Conservation (phyloP, 2,797 vertebrate species). For the Adrianichthys oophorus region DNA sequence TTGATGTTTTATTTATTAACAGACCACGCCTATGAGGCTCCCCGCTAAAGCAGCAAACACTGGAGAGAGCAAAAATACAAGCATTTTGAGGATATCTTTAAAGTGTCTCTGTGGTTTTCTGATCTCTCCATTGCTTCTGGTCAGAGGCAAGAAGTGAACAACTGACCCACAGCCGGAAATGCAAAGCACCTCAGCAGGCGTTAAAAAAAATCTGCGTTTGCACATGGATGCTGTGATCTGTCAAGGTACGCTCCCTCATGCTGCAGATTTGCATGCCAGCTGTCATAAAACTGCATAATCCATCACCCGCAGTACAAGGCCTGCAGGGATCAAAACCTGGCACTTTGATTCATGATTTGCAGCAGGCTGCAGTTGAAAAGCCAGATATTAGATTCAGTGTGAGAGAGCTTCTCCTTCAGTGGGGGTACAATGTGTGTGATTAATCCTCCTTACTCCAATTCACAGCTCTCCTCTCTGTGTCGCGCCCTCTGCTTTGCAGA, state of each 20-base stretch:
- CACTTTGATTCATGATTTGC: conserved; percentile 48
- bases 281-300: conserved; percentile 39
- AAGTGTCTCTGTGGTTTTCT: conserved; percentile 17
- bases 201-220: conserved; percentile 30
- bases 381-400: conserved; percentile 48
- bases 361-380: conserved; percentile 33
- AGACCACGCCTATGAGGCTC: conserved; percentile 38
- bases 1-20: conserved; percentile 72
- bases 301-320: conserved; percentile 42
- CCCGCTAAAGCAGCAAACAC: conserved; percentile 16
- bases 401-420: conserved; percentile 32
- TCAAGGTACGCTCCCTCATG: conserved; percentile 28
- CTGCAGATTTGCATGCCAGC: conserved; percentile 48
- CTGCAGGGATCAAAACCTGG: conserved; percentile 40
- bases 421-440: conserved; percentile 34
- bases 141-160: background rate
- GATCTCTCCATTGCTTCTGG: conserved; percentile 13
- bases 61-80: conserved; percentile 1
- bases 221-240: conserved; percentile 23
- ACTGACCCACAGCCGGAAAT: conserved; percentile 33
- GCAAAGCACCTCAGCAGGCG: conserved; percentile 53
- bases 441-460: conserved; percentile 44
- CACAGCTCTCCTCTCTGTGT: conserved; percentile 32
- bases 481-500: conserved; percentile 61
- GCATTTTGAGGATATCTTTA: conserved; percentile 8